Conservation (phyloP, 1,140 invertebrate genomes). For the Hermatobates lingyangjiaoensis region DNA sequence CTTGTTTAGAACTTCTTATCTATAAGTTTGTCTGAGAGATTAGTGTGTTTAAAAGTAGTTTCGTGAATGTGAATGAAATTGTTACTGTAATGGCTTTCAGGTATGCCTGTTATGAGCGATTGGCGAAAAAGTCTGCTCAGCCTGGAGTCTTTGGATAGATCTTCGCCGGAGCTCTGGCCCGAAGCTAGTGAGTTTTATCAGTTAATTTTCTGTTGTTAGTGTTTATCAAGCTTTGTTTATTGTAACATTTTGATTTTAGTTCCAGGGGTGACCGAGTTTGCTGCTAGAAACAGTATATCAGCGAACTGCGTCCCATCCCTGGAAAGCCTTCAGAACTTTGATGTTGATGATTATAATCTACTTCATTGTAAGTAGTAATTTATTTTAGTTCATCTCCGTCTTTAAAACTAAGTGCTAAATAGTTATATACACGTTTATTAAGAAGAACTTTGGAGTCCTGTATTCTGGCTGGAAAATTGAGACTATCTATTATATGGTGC, state of each 20-base stretch:
- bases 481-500: too few species aligned
- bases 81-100: too few species aligned
- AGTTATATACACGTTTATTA: too few species aligned
- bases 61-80: too few species aligned
- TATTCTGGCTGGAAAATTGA: too few species aligned
- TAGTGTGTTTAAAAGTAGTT: too few species aligned
- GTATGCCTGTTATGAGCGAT: constrained; percentile 18
- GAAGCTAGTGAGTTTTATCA: constrained; percentile 56
- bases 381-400: too few species aligned
- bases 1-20: too few species aligned
- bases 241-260: constrained; percentile 25
- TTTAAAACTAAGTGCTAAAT: too few species aligned
- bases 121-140: constrained; percentile 54
- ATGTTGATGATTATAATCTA: constrained; percentile 26
- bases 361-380: constrained; percentile 25
- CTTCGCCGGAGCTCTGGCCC: constrained; percentile 84
- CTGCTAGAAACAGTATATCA: constrained; percentile 26
- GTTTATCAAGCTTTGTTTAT: neutral
- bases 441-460: too few species aligned
- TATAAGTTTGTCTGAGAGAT: too few species aligned
- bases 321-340: constrained; percentile 21
- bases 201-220: neutral
- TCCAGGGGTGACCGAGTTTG: constrained; percentile 30
- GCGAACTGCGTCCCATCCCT: constrained; percentile 19
- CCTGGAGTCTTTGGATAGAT: constrained; percentile 70